Conservation (phyloP, 2,113 vertebrate genomes). For the Eudorcas thomsonii region DNA sequence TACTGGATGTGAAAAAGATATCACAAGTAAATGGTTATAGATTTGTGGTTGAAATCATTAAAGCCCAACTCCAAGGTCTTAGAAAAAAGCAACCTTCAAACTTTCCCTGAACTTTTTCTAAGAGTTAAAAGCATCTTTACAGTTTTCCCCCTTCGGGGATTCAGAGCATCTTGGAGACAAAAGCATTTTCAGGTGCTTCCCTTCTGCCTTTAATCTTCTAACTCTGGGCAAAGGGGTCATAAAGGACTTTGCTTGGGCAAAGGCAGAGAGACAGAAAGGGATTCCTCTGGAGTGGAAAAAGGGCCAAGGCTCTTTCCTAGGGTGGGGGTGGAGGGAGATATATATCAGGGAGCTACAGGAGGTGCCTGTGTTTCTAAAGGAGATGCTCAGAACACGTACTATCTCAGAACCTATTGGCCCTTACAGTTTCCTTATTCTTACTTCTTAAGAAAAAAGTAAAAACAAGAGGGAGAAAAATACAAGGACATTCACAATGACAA, state of each 20-base stretch:
- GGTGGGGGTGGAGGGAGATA: background rate
- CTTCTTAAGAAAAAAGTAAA: background rate
- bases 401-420: background rate
- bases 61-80: background rate
- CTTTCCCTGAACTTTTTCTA: slow-evolving; percentile 5
- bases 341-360: background rate
- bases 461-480: background rate
- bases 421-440: background rate
- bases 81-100: background rate
- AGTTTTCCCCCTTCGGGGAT: background rate
- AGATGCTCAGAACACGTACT: background rate
- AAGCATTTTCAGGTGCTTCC: slow-evolving; percentile 44
- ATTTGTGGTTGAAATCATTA: background rate
- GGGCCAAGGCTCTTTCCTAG: background rate
- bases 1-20: background rate
- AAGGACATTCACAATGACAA: background rate
- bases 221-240: slow-evolving; percentile 10
- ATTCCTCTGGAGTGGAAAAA: background rate
- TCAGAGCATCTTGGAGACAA: slow-evolving; percentile 43
- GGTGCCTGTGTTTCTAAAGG: background rate
- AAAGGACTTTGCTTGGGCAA: slow-evolving; percentile 31
- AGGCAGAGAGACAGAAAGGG: slow-evolving; percentile 1
- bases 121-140: slow-evolving; percentile 41
- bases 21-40: background rate
- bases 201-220: slow-evolving; percentile 60